A percentile compares a stretch with the other conserved stretches of the same genome.
phyloP scores from a whole-genome alignment of 2,797 vertebrate species.

The Malacoraja senta region DNA sequence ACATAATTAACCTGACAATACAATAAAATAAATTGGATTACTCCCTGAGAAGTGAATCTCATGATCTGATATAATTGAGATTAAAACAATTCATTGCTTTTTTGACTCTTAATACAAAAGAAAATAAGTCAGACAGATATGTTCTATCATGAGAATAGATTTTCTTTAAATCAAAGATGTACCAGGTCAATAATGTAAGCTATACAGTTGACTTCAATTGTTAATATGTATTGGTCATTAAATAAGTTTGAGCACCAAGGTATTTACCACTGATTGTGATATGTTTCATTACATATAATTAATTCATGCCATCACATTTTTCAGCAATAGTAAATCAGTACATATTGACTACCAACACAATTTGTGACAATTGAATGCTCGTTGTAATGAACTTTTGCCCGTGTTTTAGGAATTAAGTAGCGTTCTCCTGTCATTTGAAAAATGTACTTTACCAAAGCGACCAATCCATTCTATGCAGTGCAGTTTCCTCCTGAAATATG shows the following conservation, averaged over 20 bases:
- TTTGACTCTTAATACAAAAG: not conserved
- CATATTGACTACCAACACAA: not conserved
- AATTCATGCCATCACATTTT: not conserved
- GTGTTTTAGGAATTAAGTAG: not conserved
- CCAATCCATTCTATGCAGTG: not conserved
- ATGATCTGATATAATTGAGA: not conserved
- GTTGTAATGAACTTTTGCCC: not conserved
- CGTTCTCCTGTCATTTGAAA: not conserved
- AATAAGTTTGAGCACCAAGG: not conserved
- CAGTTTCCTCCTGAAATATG: conserved; percentile 9
- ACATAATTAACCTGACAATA: not conserved
- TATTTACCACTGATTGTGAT: not conserved
- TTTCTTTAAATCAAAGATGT: not conserved
- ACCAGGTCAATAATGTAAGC: not conserved
- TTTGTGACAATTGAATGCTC: not conserved
- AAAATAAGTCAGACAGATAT: not conserved
- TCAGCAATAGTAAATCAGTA: not conserved
- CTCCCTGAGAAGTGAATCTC: not conserved
- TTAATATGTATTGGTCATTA: not conserved
- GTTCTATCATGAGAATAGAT: not conserved
- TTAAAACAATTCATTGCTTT: not conserved
- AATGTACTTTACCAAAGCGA: not conserved
- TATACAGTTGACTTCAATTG: not conserved
- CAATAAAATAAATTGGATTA: not conserved
- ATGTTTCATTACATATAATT: not conserved